Percentiles rank a stretch among this genome's conserved stretches.
phyloP scores from a whole-genome alignment of 2,888 invertebrate species.

The Himalopsyche anomala region DNA sequence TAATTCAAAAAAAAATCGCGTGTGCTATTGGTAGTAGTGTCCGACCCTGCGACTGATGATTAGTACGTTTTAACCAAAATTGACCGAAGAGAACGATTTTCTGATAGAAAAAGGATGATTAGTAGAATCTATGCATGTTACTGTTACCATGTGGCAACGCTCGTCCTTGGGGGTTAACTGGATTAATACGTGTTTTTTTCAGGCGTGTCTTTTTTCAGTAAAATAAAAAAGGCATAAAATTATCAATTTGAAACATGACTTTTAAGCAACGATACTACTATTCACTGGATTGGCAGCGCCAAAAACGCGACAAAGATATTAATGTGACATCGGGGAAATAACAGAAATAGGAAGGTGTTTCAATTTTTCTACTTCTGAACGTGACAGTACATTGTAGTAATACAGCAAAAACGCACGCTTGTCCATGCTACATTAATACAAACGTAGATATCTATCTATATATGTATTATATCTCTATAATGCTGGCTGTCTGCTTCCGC shows the following conservation, averaged over 20 bases:
- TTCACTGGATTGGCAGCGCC: neutral
- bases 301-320: constrained; percentile 10
- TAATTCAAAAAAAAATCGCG: too few relatives aligned
- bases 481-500: neutral
- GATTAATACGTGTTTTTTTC: too few relatives aligned
- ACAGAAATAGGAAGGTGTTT: neutral
- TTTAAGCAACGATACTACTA: neutral
- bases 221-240: neutral
- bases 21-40: too few relatives aligned
- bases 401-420: neutral
- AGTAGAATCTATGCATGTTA: too few relatives aligned
- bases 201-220: neutral
- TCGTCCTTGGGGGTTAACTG: too few relatives aligned
- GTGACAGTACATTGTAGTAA: constrained; percentile 9
- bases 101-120: too few relatives aligned
- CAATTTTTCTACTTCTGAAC: neutral
- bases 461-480: neutral
- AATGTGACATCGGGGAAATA: constrained; percentile 21
- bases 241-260: neutral
- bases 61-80: too few relatives aligned
- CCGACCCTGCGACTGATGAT: too few relatives aligned
- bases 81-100: too few relatives aligned
- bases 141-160: too few relatives aligned
- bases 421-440: neutral
- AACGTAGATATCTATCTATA: neutral